These are phyloP conservation scores for Aptenodytes patagonicus DNA, from an alignment of 2,113 vertebrate species.

Conservation along the genomic window DNA sequence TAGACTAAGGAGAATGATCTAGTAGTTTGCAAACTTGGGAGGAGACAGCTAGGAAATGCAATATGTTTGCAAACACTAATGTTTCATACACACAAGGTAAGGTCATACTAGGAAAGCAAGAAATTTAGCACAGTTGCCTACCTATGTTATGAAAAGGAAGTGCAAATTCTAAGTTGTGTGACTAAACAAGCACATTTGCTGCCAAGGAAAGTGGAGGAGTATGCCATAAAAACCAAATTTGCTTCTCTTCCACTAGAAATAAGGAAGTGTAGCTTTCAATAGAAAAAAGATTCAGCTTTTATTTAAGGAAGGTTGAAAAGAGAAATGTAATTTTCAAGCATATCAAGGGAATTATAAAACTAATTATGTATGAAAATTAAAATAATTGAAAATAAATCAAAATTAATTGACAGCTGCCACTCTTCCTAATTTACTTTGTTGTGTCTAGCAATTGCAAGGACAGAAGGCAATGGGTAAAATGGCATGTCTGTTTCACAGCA, in stretches of 20 bases:
- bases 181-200: not conserved
- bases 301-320: not conserved
- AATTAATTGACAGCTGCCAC: slow-evolving; percentile 23
- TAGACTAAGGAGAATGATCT: not conserved
- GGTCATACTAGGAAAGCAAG: not conserved
- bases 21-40: not conserved
- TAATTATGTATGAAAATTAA: slow-evolving; percentile 20
- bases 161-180: not conserved
- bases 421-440: slow-evolving; percentile 13
- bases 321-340: slow-evolving; percentile 19
- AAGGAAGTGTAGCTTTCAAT: not conserved
- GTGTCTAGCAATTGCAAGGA: not conserved
- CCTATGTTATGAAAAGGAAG: not conserved
- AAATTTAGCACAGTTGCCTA: not conserved
- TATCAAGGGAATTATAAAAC: slow-evolving; percentile 26
- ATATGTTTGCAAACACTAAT: not conserved
- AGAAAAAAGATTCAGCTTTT: not conserved
- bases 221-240: not conserved
- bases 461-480: not conserved
- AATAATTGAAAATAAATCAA: slow-evolving; percentile 33
- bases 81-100: not conserved
- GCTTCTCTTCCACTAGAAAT: not conserved
- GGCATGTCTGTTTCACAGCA: not conserved
- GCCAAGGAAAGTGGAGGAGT: not conserved
- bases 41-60: not conserved